Base-by-base conservation (phyloP, 2,888 invertebrate species). In the Crepidodera aurea region DNA sequence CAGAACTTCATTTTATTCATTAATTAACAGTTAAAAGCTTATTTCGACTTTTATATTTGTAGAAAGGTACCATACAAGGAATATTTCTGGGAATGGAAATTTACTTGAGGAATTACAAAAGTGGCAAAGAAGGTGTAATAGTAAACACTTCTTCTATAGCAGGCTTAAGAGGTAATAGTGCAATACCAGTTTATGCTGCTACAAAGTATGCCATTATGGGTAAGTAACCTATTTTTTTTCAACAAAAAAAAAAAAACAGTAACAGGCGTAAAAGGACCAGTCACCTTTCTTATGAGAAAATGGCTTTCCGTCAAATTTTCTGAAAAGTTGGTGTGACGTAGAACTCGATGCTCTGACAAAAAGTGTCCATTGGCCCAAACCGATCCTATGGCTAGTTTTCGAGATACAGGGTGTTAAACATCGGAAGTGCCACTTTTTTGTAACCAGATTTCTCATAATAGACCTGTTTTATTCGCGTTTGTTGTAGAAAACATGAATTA, bases 81-180 rank as follows among this genome's bases (percentile, higher is more conserved):
- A 78, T 77, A 13, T 70, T 81, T 37, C 70, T 84, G 8, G 84
- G 79, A 2, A 71, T 84, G 54, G 79, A 71, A 15, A 66, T 83
- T 62, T 79, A 82, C 68, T 78, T 84, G 76, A 79, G 81, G 37
- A 81, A 78, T 50, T 82, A 83, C 69, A 77, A 76, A 18, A 82
- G 82, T 2, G 83, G 83, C 0, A 73, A 73, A 2, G 84, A 83
- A 83, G 51, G 32, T 3, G 51, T 60, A 10, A 60, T 60, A 6
- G 16, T 46, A 8, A 48, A 44, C 12, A 56, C 56, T 12, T 44
- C 56, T 4, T 56, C 56, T 3, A 13, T 48, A 15, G 56, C 56
- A 18, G 56, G 56, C 2, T 34, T 56, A 19, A 37, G 44, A n/a
- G 46, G 46, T 7, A 37, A 44, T 25, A 13, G 12, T 18, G 46